Conservation (phyloP, 2,113 vertebrate species). For the Sterrhoptilus dennistouni region DNA sequence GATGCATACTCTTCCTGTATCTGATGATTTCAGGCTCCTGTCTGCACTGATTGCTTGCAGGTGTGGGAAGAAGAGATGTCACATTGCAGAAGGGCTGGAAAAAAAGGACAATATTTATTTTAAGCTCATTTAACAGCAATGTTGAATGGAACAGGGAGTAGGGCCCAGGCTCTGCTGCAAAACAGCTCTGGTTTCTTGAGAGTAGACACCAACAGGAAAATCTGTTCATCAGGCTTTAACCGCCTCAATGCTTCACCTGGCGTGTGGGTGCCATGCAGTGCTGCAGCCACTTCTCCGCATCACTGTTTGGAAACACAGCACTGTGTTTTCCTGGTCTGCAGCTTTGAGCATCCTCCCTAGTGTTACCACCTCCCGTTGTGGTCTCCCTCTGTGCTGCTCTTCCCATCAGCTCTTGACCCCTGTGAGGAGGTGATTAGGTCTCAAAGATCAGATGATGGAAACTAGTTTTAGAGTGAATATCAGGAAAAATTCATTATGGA, state of each 20-base stretch:
- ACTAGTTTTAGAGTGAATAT: background rate
- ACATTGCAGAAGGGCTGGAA: background rate
- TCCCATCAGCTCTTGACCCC: background rate
- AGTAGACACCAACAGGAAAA: background rate
- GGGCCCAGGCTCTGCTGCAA: background rate
- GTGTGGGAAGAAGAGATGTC: background rate
- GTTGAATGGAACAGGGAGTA: background rate
- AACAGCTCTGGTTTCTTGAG: background rate
- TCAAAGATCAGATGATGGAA: background rate
- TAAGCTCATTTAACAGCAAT: background rate
- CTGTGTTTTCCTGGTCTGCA: background rate
- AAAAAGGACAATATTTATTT: background rate
- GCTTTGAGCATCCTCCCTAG: background rate
- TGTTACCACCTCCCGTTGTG: background rate
- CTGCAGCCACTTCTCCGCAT: background rate
- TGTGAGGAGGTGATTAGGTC: rapidly evolving
- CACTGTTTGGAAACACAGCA: background rate
- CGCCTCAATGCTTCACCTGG: rapidly evolving
- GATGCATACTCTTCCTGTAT: rapidly evolving
- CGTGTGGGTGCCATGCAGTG: background rate
- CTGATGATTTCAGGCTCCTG: background rate
- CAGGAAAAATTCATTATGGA: no score
- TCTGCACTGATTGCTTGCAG: background rate
- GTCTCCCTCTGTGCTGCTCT: background rate
- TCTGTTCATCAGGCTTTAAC: background rate